Evolutionary conservation across 2,113 vertebrate genomes (phyloP).

Genomic region (Patagioenas fasciata): DNA sequence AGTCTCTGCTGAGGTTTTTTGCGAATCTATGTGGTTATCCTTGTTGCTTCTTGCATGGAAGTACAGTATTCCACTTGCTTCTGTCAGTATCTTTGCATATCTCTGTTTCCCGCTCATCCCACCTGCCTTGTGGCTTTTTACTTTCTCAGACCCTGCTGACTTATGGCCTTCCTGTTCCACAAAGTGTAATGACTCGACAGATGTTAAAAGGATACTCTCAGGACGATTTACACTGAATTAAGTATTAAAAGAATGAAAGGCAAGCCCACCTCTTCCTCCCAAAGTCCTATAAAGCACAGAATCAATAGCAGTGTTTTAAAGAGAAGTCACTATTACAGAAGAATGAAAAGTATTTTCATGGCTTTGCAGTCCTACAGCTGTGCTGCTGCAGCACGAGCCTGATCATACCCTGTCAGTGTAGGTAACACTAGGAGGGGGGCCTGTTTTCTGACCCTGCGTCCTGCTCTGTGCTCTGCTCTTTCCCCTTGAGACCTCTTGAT

Average conservation of each 20-base stretch:
- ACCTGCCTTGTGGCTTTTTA: background rate
- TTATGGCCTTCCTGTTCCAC: background rate
- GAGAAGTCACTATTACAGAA: background rate
- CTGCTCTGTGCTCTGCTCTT: background rate
- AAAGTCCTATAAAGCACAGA: background rate
- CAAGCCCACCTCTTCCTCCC: background rate
- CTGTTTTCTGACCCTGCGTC: background rate
- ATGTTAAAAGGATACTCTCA: background rate
- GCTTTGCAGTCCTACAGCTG: background rate
- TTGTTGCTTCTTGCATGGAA: background rate
- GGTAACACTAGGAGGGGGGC: background rate
- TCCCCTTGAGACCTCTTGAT: background rate
- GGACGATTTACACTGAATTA: background rate
- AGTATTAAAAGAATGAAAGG: background rate
- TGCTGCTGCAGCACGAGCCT: background rate
- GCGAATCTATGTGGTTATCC: background rate
- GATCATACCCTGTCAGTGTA: fast-evolving
- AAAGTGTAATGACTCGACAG: fast-evolving
- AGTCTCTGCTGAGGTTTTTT: background rate
- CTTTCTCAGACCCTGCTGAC: background rate
- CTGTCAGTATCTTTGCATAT: background rate
- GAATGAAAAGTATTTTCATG: background rate
- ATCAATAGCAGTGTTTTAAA: background rate
- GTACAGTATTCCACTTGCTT: background rate
- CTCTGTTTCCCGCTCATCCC: background rate